phyloP scores from a whole-genome alignment of 2,888 invertebrate genomes.

The Boloria euphrosyne region DNA sequence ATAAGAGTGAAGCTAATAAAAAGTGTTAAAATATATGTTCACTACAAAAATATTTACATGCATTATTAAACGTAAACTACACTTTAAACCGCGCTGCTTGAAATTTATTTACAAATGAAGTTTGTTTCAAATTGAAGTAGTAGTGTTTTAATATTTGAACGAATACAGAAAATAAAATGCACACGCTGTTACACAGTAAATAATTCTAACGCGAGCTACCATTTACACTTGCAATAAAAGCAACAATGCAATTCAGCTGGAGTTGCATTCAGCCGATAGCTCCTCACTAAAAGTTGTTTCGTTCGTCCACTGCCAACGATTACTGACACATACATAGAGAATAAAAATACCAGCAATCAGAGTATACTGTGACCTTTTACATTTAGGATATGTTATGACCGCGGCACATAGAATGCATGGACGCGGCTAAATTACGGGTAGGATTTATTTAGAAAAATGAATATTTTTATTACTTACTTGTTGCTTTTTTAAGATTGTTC shows the following conservation, averaged over 20 bases:
- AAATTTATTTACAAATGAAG: slow-evolving; percentile 13
- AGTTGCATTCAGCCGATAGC: slow-evolving; percentile 70
- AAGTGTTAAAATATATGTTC: background rate
- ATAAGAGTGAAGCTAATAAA: background rate
- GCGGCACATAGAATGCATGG: slow-evolving; percentile 1
- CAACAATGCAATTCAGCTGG: slow-evolving; percentile 79
- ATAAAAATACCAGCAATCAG: slow-evolving; percentile 29
- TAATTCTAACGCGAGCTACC: slow-evolving; percentile 74
- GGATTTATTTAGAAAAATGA: background rate
- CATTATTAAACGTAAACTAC: slow-evolving; percentile 1
- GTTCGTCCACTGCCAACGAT: slow-evolving; percentile 49
- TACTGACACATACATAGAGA: slow-evolving; percentile 44
- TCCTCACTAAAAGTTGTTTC: slow-evolving; percentile 63
- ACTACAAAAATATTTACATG: background rate
- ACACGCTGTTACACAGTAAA: slow-evolving; percentile 78
- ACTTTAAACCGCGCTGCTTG: background rate
- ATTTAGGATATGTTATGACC: slow-evolving; percentile 25
- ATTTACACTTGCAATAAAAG: slow-evolving; percentile 77
- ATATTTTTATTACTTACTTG: too few species aligned
- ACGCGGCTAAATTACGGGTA: background rate
- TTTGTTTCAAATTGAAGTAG: slow-evolving; percentile 12
- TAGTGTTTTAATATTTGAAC: slow-evolving; percentile 17
- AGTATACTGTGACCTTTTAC: slow-evolving; percentile 22
- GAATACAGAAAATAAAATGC: slow-evolving; percentile 68
- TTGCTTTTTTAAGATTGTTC: too few species aligned